Base-by-base conservation (phyloP, 2,113 vertebrate genomes). In the Tangachromis dhanisi region DNA sequence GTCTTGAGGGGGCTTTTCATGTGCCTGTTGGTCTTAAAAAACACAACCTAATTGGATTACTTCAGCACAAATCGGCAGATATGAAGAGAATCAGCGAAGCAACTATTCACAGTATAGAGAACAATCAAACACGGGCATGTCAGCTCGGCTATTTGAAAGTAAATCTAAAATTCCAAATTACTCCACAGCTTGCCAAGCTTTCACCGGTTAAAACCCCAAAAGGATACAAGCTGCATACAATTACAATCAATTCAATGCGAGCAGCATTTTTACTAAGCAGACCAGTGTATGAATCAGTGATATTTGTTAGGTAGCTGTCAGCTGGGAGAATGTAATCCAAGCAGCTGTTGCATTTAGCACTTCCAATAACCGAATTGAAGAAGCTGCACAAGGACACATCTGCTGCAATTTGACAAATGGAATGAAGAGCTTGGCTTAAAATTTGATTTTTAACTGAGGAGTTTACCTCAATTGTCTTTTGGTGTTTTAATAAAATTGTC, bases 1-100 rank as follows among this genome's bases (percentile, higher is more conserved):
- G 89, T 90, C 91, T 90, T 89, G 9, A 83, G 92, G 90, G 90
- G 90, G 76, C 42, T 86, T 91, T 93, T 93, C 83, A 90, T 86
- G 73, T 82, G 90, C 63, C 35, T 38, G 78, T 89, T 89, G 90
- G 84, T 92, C 79, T 86, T 91, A 90, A 90, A 83, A 88, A 59
- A 29, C 45, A 49, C 81, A 89, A 57, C 68, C 85, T 92, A 91
- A 95, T 94, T 90, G 90, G 84, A 92, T 95, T 91, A 90, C 83
- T 83, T 83, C 88, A 86, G 89, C 83, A 82, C 71, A 93, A 92
- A 95, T 84, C 57, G 84, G 80, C 88, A 91, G 85, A 81, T 90
- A 82, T 85, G 81, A 85, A 92, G 88, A 87, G 66, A 88, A 83
- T 85, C 81, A 10, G 80, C 6, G 7, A 55, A 83, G 86, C 88